Percentiles rank a stretch among this genome's conserved stretches.
phyloP scores from a whole-genome alignment of 1,140 invertebrate genomes.

The Caenorhabditis remanei region DNA sequence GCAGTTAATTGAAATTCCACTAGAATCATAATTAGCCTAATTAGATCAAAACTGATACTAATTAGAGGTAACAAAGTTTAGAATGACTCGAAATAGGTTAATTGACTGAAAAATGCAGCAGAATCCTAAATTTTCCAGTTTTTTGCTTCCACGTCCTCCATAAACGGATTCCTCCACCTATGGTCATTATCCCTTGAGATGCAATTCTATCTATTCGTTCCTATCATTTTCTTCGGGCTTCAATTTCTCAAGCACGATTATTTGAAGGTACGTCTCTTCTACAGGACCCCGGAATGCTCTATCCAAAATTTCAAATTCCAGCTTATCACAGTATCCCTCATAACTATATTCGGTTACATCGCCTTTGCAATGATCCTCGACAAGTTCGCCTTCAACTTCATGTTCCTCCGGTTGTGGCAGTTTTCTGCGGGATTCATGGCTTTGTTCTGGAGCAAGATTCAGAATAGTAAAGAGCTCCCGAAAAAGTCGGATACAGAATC shows the following conservation, averaged over 20 bases:
- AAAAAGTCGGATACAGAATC: neutral
- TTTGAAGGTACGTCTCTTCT: neutral
- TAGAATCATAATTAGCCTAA: neutral
- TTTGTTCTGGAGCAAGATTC: slow-evolving; percentile 4
- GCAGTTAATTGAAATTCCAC: neutral
- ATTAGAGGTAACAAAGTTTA: no score
- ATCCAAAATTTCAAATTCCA: neutral
- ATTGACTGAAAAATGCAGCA: neutral
- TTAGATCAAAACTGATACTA: no score
- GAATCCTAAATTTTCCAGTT: slow-evolving; percentile 29
- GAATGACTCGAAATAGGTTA: no score
- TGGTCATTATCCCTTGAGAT: slow-evolving; percentile 52
- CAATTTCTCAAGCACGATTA: slow-evolving; percentile 25
- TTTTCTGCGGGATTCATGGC: slow-evolving; percentile 44
- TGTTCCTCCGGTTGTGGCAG: slow-evolving; percentile 51
- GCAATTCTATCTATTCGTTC: slow-evolving; percentile 56
- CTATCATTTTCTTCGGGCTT: slow-evolving; percentile 27
- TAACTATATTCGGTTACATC: neutral
- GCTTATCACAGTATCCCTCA: neutral
- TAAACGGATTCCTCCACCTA: slow-evolving; percentile 42
- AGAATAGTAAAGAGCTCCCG: neutral
- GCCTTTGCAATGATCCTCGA: neutral
- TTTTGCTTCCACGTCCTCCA: neutral
- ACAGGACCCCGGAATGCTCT: neutral
- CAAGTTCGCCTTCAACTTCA: slow-evolving; percentile 53